A percentile compares a stretch with the other conserved stretches of the same genome.
phyloP scores from a whole-genome alignment of 2,113 vertebrate species.

The Carassius gibelio region DNA sequence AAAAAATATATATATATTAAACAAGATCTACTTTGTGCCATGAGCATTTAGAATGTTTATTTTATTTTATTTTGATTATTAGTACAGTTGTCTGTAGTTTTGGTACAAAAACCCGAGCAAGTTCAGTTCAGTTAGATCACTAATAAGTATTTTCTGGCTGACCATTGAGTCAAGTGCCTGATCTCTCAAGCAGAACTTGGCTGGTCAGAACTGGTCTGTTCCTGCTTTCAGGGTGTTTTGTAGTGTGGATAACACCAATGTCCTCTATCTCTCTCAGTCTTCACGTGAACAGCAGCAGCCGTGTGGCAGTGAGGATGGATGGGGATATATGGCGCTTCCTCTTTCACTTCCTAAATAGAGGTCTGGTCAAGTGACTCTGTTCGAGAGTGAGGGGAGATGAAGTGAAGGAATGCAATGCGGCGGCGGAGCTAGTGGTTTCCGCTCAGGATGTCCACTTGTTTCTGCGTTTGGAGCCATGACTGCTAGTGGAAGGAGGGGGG shows the following conservation, averaged over 20 bases:
- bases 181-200: constrained; percentile 46
- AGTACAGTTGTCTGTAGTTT: not conserved
- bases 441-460: constrained; percentile 76
- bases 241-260: constrained; percentile 43
- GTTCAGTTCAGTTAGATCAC: not conserved
- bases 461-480: constrained; percentile 70
- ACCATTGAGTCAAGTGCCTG: constrained; percentile 37
- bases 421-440: constrained; percentile 73
- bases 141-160: constrained; percentile 39
- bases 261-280: constrained; percentile 57
- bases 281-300: constrained; percentile 68
- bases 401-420: constrained; percentile 70
- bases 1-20: not conserved
- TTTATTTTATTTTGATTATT: too few species aligned
- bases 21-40: not conserved
- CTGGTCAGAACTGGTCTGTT: constrained; percentile 58
- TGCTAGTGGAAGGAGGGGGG: constrained; percentile 30
- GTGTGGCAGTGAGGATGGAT: constrained; percentile 68
- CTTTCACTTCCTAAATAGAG: constrained; percentile 80
- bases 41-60: not conserved
- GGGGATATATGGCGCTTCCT: constrained; percentile 74
- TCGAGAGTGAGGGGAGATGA: constrained; percentile 67
- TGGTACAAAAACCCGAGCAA: not conserved
- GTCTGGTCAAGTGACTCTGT: constrained; percentile 78
- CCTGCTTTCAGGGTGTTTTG: constrained; percentile 44